Base-by-base conservation (phyloP, 23 tunicate genomes). In the Pegea sp. region DNA sequence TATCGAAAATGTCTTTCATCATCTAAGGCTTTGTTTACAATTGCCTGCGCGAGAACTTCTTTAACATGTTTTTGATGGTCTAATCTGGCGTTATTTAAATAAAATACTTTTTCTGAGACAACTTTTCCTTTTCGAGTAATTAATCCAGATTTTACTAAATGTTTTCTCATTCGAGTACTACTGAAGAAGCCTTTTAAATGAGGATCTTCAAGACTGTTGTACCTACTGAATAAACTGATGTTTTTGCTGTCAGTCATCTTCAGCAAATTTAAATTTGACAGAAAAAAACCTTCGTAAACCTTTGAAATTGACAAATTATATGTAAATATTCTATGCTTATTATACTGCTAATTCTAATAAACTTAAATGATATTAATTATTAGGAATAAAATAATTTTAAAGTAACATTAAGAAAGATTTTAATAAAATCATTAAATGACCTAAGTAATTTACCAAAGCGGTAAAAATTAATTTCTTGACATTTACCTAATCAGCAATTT, bases 31-130 rank as follows among this genome's bases (percentile, higher is more conserved):
- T 78, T 91, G 58, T 78, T 86, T 22, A 91, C 86, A 54, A 91
- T 75, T n/a, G 99, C 81, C 52, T 91, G 86, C 0, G 93, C 84
- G 50, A 91, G 52, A 11, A 78, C 58, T 59, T 91, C 99, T 33
- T 77, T 58, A 21, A 91, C 88, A 63, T 91, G 99, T 4, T 73
- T 52, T 57, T 78, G 90, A 34, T 81, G 90, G 27, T 91, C 99
- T 57, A 78, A 78, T 23, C 84, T 34, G 5, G 95, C 69, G 54
- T 84, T 84, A 64, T 74, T 73, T 49, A 84, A 29, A 11, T 77
- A 68, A 33, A 67, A 84, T 3, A 84, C 95, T 58, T 84, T 74
- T 58, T 84, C 95, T 0, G 95, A 84, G 16, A 84, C 95, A 49
- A 84, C 68, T 68, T 68, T 70, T 19, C 95, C 95, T 52, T 60